Evolutionary conservation across 2,113 vertebrate genomes (phyloP), one percentile per base, ranked within the genome.

Genomic region (Serinus canaria): DNA sequence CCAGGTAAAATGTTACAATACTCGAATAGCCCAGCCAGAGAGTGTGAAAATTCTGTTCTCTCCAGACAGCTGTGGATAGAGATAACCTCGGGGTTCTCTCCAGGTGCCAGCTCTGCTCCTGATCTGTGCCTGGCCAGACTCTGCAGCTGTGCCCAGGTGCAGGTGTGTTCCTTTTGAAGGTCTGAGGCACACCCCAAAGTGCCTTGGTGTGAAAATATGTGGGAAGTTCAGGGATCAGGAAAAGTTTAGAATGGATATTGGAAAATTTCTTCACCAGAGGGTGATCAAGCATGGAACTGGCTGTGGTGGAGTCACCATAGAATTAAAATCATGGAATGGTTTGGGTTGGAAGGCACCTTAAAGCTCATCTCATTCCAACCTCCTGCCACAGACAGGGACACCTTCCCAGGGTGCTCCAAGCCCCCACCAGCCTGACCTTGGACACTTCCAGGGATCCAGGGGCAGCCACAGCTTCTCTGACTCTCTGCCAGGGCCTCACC

Each of bases 401-500:
- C 10, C 59, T 89, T 0, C 37, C 59, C 76, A 81, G 35, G 18
- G 0, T 66, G 50, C 27, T 62, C n/a, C 47, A 10, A 69, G 28
- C 8, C 37, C 33, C 0, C 0, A 49, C 49, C 74, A 79, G 0
- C 58, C 59, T 37, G 43, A 8, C 67, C 21, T 58, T 31, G 59
- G 35, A 2, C 31, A 58, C 8, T 66, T 0, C 67, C 59, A 73
- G 50, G 43, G 59, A 58, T 50, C 46, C 83, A 87, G 43, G 35
- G 7, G 4, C 67, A 66, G 25, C 67, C 76, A 13, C 43, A 80
- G 59, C 31, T 81, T 0, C 86, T 56, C 30, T 72, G 58, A 11
- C 2, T 2, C 56, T 25, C 2, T 49, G 14, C 17, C 67, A 37
- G 37, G 17, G 14, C 6, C 30, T 79, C 16, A 1, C 11, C 67